These are phyloP conservation scores for Scelioninae gen. 1 DNA, from an alignment of 2,888 invertebrate genomes.

Conservation along the genomic window DNA sequence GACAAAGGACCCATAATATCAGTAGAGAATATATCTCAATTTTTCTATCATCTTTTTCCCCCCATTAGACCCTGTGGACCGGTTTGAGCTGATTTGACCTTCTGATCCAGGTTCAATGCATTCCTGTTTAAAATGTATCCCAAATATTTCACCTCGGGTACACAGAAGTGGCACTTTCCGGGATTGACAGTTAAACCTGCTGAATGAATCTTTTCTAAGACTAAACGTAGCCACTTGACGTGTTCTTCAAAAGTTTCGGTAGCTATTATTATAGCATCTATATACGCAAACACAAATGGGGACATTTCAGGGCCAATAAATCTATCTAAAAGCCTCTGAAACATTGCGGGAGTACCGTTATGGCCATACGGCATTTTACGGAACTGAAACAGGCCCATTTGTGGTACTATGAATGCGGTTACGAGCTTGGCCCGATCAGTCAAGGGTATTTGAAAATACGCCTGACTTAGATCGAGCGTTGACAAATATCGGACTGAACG, in stretches of 20 bases:
- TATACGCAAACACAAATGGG: background rate
- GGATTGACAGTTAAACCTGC: too few relatives aligned
- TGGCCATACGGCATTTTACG: background rate
- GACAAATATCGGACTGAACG: background rate
- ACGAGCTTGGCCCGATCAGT: background rate
- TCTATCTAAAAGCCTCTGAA: background rate
- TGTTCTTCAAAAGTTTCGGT: background rate
- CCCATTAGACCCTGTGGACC: background rate
- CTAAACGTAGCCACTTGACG: background rate
- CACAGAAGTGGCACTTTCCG: too few relatives aligned
- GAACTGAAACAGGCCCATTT: background rate
- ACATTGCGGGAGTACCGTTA: background rate
- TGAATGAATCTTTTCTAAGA: background rate
- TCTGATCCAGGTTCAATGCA: too few relatives aligned
- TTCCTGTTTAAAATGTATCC: too few relatives aligned
- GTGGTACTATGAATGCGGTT: background rate
- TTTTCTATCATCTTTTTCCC: background rate
- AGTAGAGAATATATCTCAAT: background rate
- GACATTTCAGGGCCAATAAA: background rate
- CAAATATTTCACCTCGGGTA: too few relatives aligned
- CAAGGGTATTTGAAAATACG: background rate
- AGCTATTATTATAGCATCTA: background rate
- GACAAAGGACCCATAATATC: background rate
- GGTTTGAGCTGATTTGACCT: background rate
- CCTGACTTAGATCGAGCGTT: background rate